A percentile compares a stretch with the other conserved stretches of the same genome.
Evolutionary conservation across 2,113 vertebrate genomes (phyloP).

Genomic region (Lagopus muta): DNA sequence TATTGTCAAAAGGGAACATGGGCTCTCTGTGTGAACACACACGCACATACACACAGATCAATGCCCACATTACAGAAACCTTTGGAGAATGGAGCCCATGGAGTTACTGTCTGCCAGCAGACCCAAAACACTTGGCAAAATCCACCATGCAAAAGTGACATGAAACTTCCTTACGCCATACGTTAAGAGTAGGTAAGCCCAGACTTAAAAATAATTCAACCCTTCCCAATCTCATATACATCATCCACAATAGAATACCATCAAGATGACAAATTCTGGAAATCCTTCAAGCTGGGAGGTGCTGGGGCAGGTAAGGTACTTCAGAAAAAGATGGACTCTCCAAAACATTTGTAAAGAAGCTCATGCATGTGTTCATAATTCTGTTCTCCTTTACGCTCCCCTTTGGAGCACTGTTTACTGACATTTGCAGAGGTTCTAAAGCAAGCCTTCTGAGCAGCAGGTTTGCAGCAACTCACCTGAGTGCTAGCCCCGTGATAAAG

Average conservation of each 20-base stretch:
- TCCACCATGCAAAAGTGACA: neutral
- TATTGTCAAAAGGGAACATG: neutral
- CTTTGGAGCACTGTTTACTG: neutral
- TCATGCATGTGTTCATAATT: neutral
- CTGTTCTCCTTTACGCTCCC: neutral
- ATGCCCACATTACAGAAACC: neutral
- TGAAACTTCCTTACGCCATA: neutral
- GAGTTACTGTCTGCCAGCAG: neutral
- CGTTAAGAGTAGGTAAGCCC: neutral
- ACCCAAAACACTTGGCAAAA: neutral
- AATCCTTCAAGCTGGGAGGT: neutral
- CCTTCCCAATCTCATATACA: neutral
- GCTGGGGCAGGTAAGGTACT: neutral
- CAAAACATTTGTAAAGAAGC: neutral
- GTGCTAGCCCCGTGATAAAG: neutral
- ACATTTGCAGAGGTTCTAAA: neutral
- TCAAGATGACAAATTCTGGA: neutral
- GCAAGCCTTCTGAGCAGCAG: neutral
- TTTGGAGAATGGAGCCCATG: neutral
- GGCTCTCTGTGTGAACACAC: neutral
- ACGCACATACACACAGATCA: neutral
- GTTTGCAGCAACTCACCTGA: neutral
- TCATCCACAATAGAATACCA: neutral
- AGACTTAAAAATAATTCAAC: neutral
- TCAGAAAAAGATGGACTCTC: neutral